These are phyloP conservation scores for Ceyx cyanopectus DNA, from an alignment of 2,113 vertebrate genomes.

Conservation along the genomic window DNA sequence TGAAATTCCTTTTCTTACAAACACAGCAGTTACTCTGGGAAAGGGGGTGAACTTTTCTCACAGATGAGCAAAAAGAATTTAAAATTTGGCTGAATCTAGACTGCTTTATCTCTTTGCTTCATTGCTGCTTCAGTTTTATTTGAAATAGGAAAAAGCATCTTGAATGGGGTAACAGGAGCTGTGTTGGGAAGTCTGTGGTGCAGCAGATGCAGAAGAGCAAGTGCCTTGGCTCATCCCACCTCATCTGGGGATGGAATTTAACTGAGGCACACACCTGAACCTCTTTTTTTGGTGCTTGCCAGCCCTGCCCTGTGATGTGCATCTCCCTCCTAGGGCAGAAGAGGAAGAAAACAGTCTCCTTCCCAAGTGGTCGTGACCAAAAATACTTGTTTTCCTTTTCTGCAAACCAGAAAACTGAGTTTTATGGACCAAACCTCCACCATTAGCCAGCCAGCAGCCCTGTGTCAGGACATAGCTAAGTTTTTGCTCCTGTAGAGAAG, in stretches of 20 bases:
- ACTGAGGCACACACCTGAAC: background rate
- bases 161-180: conserved; percentile 23
- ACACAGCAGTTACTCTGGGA: background rate
- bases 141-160: background rate
- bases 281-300: background rate
- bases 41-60: background rate
- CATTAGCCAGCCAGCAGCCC: background rate
- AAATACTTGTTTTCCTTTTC: background rate
- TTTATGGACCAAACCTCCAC: background rate
- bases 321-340: background rate
- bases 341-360: background rate
- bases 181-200: background rate
- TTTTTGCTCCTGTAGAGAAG: background rate
- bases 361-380: background rate
- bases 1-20: background rate
- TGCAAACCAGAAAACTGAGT: background rate
- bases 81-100: background rate
- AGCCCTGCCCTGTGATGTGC: background rate
- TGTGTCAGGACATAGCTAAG: background rate
- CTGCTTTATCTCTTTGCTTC: conserved; percentile 28
- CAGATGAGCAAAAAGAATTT: conserved; percentile 20
- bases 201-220: background rate
- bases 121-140: conserved; percentile 17
- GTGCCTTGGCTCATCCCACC: background rate
- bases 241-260: background rate